These are phyloP conservation scores for Hydrotaea cyrtoneurina DNA, from an alignment of 2,888 invertebrate species.

Conservation along the genomic window DNA sequence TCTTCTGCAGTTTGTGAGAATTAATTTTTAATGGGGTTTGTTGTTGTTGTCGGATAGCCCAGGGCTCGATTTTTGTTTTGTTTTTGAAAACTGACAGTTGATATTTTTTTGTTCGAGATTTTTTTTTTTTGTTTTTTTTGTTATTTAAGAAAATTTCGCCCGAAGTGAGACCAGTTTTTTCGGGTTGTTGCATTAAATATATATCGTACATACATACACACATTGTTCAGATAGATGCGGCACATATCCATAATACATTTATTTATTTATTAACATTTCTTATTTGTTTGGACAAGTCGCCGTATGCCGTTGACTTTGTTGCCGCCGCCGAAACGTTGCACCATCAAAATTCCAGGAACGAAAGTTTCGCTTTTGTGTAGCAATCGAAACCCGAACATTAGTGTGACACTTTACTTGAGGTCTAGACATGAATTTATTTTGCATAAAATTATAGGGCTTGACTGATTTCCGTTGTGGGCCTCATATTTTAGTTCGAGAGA, in stretches of 20 bases:
- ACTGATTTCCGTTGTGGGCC: no score
- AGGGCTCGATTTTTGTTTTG: constrained; percentile 72
- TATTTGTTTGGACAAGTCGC: constrained; percentile 36
- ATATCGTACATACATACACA: constrained; percentile 73
- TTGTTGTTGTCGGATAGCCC: constrained; percentile 64
- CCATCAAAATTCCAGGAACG: constrained; percentile 50
- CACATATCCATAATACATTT: constrained; percentile 5
- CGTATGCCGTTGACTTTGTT: background rate
- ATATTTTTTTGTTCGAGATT: constrained; percentile 68
- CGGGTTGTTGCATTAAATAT: constrained; percentile 64
- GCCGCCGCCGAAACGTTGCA: background rate
- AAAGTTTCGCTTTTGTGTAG: constrained; percentile 34
- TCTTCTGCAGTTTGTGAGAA: constrained; percentile 73
- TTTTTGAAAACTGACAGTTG: constrained; percentile 77
- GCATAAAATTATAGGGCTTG: no score
- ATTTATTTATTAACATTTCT: constrained; percentile 56
- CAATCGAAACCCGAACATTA: no score
- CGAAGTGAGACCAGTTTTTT: constrained; percentile 54
- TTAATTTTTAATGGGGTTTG: constrained; percentile 76
- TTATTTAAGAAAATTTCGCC: constrained; percentile 61
- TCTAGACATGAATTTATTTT: no score
- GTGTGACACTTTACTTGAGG: no score
- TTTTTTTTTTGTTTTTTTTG: constrained; percentile 13
- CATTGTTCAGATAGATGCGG: constrained; percentile 58
- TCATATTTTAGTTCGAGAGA: no score